Base-by-base conservation (phyloP, 2,113 vertebrate species). In the Nettapus auritus region DNA sequence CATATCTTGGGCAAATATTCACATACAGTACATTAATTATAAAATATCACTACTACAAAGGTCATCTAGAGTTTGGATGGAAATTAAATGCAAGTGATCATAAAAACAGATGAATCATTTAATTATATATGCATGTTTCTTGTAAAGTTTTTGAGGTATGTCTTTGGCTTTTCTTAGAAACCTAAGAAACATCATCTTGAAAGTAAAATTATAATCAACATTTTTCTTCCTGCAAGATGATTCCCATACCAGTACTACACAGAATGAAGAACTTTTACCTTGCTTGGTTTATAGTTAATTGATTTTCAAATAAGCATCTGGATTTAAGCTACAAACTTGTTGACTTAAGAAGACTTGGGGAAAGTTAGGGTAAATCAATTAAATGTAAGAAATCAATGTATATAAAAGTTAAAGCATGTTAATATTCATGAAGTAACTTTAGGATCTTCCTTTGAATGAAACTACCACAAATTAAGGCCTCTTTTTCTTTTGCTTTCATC, bases 41-140 rank as follows among this genome's bases (percentile, higher is more conserved):
- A 77, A 93, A 93, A 68, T 52, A 82, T 44, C 70, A 40, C 34
- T 50, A 66, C 38, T 28, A 88, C 9, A 60, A 90, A 74, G 2
- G 75, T 96, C 5, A 86, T 56, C 21, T 52, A 92, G 48, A 62
- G 3, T 81, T 50, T 88, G 82, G 33, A 79, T 80, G 25, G 69
- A 84, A 92, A 88, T 80, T 22, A 90, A 86, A 91, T 79, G 53
- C 25, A 94, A 92, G 77, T 66, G 3, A 81, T 60, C 57, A 80
- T 22, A 79, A 78, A n/a, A 6, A 0, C 34, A 71, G 29, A 67
- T 44, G 6, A 86, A 83, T 81, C 8, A 28, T 70, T 74, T 38
- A 74, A 62, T 50, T 62, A 57, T 20, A 74, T 26, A 81, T 26
- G 8, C 11, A 46, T 48, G 8, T 44, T 84, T 64, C 33, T 56